These are phyloP conservation scores for Aleadryas rufinucha DNA, from an alignment of 2,113 vertebrate genomes.

Conservation along the genomic window DNA sequence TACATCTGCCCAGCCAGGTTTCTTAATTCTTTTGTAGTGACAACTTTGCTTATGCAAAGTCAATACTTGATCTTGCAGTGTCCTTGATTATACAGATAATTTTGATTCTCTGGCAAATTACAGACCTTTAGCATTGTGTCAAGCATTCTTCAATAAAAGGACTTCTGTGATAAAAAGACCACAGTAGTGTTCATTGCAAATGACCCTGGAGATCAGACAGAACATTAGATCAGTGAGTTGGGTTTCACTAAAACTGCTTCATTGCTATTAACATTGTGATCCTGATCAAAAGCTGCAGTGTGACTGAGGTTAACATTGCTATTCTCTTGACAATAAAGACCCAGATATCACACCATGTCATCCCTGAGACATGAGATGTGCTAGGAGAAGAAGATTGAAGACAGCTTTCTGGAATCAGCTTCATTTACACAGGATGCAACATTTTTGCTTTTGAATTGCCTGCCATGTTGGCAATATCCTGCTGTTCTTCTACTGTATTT, in stretches of 20 bases:
- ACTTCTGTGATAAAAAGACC: not conserved
- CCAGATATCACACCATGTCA: not conserved
- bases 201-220: not conserved
- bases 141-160: not conserved
- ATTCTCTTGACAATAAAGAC: not conserved
- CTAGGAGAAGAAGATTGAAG: not conserved
- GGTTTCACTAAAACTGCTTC: not conserved
- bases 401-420: not conserved
- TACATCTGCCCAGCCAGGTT: not conserved
- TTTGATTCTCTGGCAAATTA: constrained; percentile 13
- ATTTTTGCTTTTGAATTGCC: not conserved
- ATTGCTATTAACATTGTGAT: not conserved
- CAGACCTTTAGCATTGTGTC: not conserved
- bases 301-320: not conserved
- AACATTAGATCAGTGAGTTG: not conserved
- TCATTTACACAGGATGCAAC: not conserved
- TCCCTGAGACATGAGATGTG: not conserved
- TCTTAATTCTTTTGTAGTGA: not conserved
- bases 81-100: not conserved
- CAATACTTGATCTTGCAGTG: not conserved
- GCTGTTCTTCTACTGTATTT: not conserved
- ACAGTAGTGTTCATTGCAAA: not conserved
- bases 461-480: not conserved
- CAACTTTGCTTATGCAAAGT: not conserved
- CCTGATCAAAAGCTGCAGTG: not conserved